phyloP scores from a whole-genome alignment of 2,888 invertebrate genomes.

The Himalopsyche tibetana region DNA sequence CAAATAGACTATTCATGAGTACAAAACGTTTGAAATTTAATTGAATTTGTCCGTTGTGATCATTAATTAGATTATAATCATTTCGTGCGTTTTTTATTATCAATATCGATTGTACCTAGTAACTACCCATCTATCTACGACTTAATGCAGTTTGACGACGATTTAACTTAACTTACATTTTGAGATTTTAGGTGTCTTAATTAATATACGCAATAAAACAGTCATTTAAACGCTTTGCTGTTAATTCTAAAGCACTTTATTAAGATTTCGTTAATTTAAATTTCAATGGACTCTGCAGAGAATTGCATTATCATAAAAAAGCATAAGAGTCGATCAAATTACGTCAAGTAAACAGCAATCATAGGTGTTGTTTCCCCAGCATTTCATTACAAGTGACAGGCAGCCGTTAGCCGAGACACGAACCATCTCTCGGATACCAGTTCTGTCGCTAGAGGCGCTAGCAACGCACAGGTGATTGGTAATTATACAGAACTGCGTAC shows the following conservation, averaged over 20 bases:
- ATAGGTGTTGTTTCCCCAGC: slow-evolving; percentile 28
- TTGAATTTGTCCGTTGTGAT: no score
- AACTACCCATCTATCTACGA: no score
- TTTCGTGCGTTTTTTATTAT: no score
- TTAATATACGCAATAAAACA: no score
- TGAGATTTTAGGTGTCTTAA: no score
- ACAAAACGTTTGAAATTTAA: no score
- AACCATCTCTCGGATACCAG: slow-evolving; percentile 45
- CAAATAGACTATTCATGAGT: no score
- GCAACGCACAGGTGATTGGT: slow-evolving; percentile 46
- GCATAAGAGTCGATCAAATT: background rate
- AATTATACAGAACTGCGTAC: slow-evolving; percentile 45
- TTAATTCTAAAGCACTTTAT: background rate
- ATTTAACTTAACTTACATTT: no score
- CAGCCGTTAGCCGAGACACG: slow-evolving; percentile 46
- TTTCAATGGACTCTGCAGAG: background rate
- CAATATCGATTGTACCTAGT: no score
- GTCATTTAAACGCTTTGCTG: no score
- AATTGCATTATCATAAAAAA: slow-evolving; percentile 39
- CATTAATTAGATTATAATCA: no score
- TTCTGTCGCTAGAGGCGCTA: slow-evolving; percentile 48
- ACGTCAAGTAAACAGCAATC: slow-evolving; percentile 43
- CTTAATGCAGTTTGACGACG: no score
- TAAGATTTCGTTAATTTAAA: background rate
- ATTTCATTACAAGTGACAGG: slow-evolving; percentile 43